Evolutionary conservation across 2,113 vertebrate species (phyloP), one percentile per base, ranked within the genome.

Genomic region (Crypturellus undulatus): DNA sequence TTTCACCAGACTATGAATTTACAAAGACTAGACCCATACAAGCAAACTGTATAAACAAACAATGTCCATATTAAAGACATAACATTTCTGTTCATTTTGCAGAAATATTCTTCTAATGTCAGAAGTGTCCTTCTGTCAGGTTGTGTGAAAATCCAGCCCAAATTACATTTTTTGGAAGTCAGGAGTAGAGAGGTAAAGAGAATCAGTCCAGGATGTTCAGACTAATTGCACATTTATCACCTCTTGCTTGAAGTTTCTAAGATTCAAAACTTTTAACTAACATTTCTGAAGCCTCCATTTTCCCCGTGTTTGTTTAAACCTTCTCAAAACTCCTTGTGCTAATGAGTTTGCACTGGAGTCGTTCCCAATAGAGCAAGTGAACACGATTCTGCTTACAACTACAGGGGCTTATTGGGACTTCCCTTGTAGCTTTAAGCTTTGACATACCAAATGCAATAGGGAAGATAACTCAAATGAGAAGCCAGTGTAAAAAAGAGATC

Each of bases 371-470:
- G 25, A 75, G 12, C 59, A 56, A 87, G n/a, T 20, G 21, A 91
- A 63, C 18, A 47, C 0, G 0, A 70, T 63, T 80, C 13, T 5
- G 16, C 18, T 87, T 34, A 82, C 1, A 1, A n/a, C 40, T 77
- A 49, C 20, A 62, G 40, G 28, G 7, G 28, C 43, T 64, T 69
- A 76, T 10, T 30, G 28, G 34, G 63, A 15, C 43, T 79, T 84
- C 26, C 52, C 24, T 38, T 54, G 22, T 45, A 84, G 63, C 47
- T 10, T 77, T 40, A 94, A 72, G 30, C 60, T 90, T 52, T 69
- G 83, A 65, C 67, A 52, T 4, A 32, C 9, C 43, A 90, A 38
- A 15, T 1, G 0, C 34, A 92, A 94, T 5, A 70, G 36, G 30
- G 59, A 84, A 93, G 49, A 28, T 54, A 90, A 69, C 22, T 69